A percentile compares a stretch with the other conserved stretches of the same genome.
Evolutionary conservation across 2,797 vertebrate species (phyloP).

Genomic region (Danio aesculapii): DNA sequence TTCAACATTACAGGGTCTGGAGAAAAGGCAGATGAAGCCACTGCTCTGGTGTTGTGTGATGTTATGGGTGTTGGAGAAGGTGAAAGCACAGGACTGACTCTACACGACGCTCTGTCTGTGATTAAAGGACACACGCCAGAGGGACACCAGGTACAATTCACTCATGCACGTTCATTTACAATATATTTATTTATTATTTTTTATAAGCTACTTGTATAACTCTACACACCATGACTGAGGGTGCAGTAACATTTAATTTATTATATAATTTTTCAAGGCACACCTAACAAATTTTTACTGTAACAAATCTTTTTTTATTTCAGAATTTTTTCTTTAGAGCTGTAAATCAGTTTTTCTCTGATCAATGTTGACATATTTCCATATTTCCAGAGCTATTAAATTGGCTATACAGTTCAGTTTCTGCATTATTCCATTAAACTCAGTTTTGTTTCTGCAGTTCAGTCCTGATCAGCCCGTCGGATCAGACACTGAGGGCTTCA

Average conservation of each 20-base stretch:
- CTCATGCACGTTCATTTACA: neutral
- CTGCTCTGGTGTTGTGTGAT: conserved; percentile 72
- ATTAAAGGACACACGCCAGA: conserved; percentile 77
- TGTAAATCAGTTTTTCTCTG: too few species aligned
- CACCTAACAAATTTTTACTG: too few species aligned
- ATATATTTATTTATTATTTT: too few species aligned
- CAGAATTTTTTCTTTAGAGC: too few species aligned
- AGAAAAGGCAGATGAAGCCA: conserved; percentile 44
- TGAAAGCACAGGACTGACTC: conserved; percentile 64
- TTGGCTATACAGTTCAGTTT: too few species aligned
- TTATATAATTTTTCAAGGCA: too few species aligned
- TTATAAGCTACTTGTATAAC: too few species aligned
- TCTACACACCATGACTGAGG: too few species aligned
- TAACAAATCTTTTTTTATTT: too few species aligned
- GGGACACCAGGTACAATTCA: conserved; percentile 70
- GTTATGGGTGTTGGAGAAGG: conserved; percentile 70
- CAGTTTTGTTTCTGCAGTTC: conserved; percentile 65
- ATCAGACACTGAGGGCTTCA: conserved; percentile 67
- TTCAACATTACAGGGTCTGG: conserved; percentile 62
- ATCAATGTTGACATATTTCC: too few species aligned
- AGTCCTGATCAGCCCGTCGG: conserved; percentile 67
- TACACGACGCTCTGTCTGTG: conserved; percentile 72
- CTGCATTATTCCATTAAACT: neutral
- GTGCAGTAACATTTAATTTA: too few species aligned
- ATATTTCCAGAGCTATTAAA: too few species aligned